Evolutionary conservation across 2,113 vertebrate species (phyloP).

Genomic region (Thermophis baileyi): DNA sequence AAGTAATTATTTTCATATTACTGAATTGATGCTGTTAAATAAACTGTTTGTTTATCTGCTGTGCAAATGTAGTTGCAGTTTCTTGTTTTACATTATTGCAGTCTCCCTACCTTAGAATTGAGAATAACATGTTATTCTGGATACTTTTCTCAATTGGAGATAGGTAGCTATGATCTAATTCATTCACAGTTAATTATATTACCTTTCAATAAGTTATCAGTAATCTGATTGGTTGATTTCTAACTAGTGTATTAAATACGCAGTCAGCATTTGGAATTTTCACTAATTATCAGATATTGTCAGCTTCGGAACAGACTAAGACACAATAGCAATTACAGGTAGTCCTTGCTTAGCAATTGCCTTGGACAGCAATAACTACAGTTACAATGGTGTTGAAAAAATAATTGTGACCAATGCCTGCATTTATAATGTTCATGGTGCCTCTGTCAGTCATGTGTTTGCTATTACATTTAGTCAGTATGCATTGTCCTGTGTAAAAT

Average conservation of each 20-base stretch:
- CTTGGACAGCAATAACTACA: not conserved
- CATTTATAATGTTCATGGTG: not conserved
- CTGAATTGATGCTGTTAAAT: rapidly evolving
- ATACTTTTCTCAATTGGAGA: not conserved
- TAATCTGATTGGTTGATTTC: not conserved
- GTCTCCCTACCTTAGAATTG: not conserved
- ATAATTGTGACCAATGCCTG: not conserved
- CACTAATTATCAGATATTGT: not conserved
- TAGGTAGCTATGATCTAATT: not conserved
- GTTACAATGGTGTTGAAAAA: not conserved
- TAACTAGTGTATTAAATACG: not conserved
- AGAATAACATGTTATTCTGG: not conserved
- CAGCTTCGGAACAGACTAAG: not conserved
- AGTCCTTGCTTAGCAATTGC: not conserved
- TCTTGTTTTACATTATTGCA: not conserved
- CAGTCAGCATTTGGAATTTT: not conserved
- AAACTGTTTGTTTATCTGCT: not conserved
- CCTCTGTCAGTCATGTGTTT: not conserved
- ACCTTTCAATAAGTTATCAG: not conserved
- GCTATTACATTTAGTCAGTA: not conserved
- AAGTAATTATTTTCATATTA: not conserved
- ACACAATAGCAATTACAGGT: not conserved
- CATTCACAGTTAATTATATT: not conserved
- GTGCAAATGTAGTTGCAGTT: not conserved
- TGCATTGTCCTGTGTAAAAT: not conserved